A percentile compares a stretch with the other conserved stretches of the same genome.
phyloP scores from a whole-genome alignment of 2,888 invertebrate species.

The Shargacucullia verbasci region DNA sequence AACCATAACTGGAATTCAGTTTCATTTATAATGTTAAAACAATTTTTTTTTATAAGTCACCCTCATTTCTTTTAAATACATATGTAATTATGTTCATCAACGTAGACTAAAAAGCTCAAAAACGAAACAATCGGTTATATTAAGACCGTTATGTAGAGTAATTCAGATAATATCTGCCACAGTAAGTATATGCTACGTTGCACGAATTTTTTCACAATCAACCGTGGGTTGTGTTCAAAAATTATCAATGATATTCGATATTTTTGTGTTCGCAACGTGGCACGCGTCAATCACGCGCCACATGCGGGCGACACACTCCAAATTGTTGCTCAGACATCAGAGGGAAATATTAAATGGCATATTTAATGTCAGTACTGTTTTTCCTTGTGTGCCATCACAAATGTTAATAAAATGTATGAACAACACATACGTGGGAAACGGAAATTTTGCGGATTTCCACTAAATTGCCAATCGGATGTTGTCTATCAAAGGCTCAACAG shows the following conservation, averaged over 20 bases:
- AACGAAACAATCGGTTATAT: too few species aligned
- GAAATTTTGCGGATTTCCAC: constrained; percentile 35
- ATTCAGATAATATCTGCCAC: too few species aligned
- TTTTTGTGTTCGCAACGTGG: constrained; percentile 68
- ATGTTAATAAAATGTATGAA: constrained; percentile 43
- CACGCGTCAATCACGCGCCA: constrained; percentile 79
- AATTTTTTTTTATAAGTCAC: too few species aligned
- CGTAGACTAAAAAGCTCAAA: neutral
- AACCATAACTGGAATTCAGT: too few species aligned
- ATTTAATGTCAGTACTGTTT: constrained; percentile 65
- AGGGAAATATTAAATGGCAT: constrained; percentile 71
- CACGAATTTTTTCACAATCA: constrained; percentile 23
- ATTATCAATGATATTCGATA: constrained; percentile 64
- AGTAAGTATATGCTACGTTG: too few species aligned
- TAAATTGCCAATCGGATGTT: constrained; percentile 45
- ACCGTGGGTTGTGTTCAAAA: constrained; percentile 53
- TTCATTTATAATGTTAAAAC: too few species aligned
- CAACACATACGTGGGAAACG: constrained; percentile 16
- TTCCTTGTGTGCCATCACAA: constrained; percentile 40
- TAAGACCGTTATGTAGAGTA: too few species aligned
- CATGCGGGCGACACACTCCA: constrained; percentile 77
- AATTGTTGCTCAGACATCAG: constrained; percentile 77
- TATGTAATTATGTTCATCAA: too few species aligned
- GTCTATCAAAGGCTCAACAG: constrained; percentile 38
- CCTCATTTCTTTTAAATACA: too few species aligned